These are phyloP conservation scores for Scaptomyza tumidula DNA, from an alignment of 2,888 invertebrate genomes.

Conservation along the genomic window DNA sequence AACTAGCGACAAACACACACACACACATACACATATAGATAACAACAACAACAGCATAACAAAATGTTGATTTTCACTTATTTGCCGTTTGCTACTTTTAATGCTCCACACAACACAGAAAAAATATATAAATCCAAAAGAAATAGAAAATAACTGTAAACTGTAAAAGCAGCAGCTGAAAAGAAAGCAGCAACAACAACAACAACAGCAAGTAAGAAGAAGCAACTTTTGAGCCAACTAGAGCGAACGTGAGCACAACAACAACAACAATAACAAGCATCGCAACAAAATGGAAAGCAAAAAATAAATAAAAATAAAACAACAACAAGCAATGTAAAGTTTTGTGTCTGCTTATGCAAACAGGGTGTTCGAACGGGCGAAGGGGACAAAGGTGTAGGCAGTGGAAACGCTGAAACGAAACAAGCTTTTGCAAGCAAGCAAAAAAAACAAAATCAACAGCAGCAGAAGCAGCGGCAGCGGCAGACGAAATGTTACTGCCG, in stretches of 20 bases:
- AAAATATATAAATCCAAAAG: conserved; percentile 8
- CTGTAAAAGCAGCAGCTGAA: conserved; percentile 45
- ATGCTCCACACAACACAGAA: conserved; percentile 22
- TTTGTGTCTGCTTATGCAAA: conserved; percentile 36
- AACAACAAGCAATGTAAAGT: conserved; percentile 46
- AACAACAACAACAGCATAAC: neutral
- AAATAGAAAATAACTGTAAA: conserved; percentile 53
- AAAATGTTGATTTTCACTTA: conserved; percentile 47
- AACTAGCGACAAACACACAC: neutral
- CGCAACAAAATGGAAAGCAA: conserved; percentile 57
- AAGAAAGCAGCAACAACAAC: conserved; percentile 36
- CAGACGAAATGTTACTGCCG: conserved; percentile 67
- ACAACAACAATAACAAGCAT: conserved; percentile 26
- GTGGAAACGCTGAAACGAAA: conserved; percentile 42
- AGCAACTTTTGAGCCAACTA: conserved; percentile 52
- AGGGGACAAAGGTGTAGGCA: neutral
- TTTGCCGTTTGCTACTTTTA: conserved; percentile 40
- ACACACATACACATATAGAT: neutral
- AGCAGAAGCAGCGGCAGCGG: conserved; percentile 30
- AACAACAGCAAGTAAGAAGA: conserved; percentile 13
- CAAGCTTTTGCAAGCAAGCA: conserved; percentile 57
- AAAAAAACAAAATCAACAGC: conserved; percentile 7
- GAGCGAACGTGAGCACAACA: conserved; percentile 43
- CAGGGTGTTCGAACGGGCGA: neutral
- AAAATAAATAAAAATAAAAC: conserved; percentile 22